Conservation (phyloP, 30 jellyfish, hydroid and myxozoan genomes). For the Aurelia aurita complex sp. Pacific region DNA sequence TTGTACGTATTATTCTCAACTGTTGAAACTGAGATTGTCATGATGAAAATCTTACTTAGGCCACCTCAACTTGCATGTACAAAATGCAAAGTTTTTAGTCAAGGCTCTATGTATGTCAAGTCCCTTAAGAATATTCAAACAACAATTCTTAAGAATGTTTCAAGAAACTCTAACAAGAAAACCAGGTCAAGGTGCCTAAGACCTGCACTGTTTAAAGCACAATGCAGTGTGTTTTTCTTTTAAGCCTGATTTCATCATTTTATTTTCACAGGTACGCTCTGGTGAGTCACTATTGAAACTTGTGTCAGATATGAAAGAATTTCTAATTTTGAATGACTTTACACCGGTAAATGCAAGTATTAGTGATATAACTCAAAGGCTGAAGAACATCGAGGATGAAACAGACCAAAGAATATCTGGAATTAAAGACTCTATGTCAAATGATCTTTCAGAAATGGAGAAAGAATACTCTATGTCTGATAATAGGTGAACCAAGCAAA, state of each 20-base stretch:
- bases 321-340: conserved; percentile 82
- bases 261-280: conserved; percentile 72
- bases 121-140: background rate
- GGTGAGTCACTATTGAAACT: conserved; percentile 91
- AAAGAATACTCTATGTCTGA: conserved; percentile 35
- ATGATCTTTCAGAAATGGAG: conserved; percentile 71
- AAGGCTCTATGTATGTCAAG: background rate
- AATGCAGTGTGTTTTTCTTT: too few relatives aligned
- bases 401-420: conserved; percentile 62
- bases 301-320: conserved; percentile 88
- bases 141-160: background rate
- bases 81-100: background rate
- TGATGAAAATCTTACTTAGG: too few relatives aligned
- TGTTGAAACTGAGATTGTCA: too few relatives aligned
- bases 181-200: too few relatives aligned
- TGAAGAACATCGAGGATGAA: conserved; percentile 55
- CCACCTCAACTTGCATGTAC: too few relatives aligned
- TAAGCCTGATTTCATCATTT: background rate
- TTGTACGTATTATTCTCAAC: too few relatives aligned
- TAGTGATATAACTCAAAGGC: conserved; percentile 31
- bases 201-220: too few relatives aligned
- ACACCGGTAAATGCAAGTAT: conserved; percentile 85
- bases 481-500: background rate
- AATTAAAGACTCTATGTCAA: conserved; percentile 49
- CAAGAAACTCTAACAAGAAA: background rate